A percentile compares a stretch with the other conserved stretches of the same genome.
These are phyloP conservation scores for Apocheima hispidaria DNA, from an alignment of 2,888 invertebrate genomes.

Conservation along the genomic window DNA sequence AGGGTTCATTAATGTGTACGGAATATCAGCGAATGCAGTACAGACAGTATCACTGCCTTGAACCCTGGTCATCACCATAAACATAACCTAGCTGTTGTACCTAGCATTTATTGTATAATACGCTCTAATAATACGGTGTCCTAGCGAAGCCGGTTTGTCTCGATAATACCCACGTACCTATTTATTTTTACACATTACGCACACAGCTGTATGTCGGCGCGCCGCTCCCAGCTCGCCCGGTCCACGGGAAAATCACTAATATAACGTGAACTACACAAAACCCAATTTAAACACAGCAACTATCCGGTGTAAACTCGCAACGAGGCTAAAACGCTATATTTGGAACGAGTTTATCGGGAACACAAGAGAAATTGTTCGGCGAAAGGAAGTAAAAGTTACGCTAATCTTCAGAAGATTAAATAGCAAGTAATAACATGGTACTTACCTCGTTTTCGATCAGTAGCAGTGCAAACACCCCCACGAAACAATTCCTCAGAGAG, in stretches of 20 bases:
- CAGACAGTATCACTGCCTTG: slow-evolving; percentile 40
- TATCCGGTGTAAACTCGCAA: slow-evolving; percentile 37
- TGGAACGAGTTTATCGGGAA: slow-evolving; percentile 70
- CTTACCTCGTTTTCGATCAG: slow-evolving; percentile 70
- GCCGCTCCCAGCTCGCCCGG: slow-evolving; percentile 70
- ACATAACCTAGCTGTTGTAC: slow-evolving; percentile 49
- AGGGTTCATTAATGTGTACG: not conserved
- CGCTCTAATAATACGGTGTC: slow-evolving; percentile 80
- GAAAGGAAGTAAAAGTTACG: slow-evolving; percentile 26
- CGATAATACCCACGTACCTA: slow-evolving; percentile 78
- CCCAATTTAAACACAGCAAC: slow-evolving; percentile 49
- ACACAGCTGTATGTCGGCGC: slow-evolving; percentile 76
- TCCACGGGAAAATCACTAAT: slow-evolving; percentile 72
- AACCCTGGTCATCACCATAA: slow-evolving; percentile 41
- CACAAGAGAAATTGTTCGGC: slow-evolving; percentile 65
- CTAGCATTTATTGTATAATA: slow-evolving; percentile 62
- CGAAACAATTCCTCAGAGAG: slow-evolving; percentile 72
- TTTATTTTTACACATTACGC: slow-evolving; percentile 86
- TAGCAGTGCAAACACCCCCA: slow-evolving; percentile 60
- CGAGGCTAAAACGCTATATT: slow-evolving; percentile 70
- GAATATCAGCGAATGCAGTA: slow-evolving; percentile 2
- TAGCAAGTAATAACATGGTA: slow-evolving; percentile 48
- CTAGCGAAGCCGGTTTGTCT: slow-evolving; percentile 81
- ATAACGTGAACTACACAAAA: slow-evolving; percentile 46
- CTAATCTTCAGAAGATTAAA: slow-evolving; percentile 29